Base-by-base conservation (phyloP, 2,113 vertebrate species). In the Acanthochromis polyacanthus region DNA sequence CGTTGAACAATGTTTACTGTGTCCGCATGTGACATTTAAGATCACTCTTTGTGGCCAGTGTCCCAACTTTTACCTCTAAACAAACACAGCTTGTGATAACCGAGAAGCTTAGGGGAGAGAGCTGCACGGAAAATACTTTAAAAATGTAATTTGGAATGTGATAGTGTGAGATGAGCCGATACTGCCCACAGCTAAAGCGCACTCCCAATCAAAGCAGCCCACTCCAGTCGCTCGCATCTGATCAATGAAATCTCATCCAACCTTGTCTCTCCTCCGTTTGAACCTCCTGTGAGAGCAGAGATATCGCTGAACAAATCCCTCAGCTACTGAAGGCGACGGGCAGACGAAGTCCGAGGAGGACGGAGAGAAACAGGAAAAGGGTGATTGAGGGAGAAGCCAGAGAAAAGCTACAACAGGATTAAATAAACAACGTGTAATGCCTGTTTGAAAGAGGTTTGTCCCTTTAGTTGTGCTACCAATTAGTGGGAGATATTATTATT, bases 181-280 rank as follows among this genome's bases (percentile, higher is more conserved):
- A n/a, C 40, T 32, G 57, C 57, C 78, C 48, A 55, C 28, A 61
- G 80, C 43, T 36, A 22, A 75, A 71, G 61, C 64, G 43, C 48
- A 52, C 20, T 17, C 56, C 57, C 32, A 43, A 63, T 85, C 75
- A 84, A 67, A 82, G 82, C 38, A 78, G 56, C 57, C 66, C 8
- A 60, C 55, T 56, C 10, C 19, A 60, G 65, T 38, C 73, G 36
- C 40, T 60, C 61, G 2, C 78, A 43, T 76, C 58, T 82, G 71
- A 88, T 91, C 85, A 86, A 73, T 82, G 66, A 72, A 78, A 82
- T 80, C 46, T 72, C 65, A 73, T 78, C 74, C 67, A 59, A 17
- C 51, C 59, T 16, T 30, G 59, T 69, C 77, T 30, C 60, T 67
- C 16, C 58, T 71, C 16, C 17, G 28, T 80, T 30, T 82, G 62